Evolutionary conservation across 2,113 vertebrate species (phyloP).

Genomic region (Pogona vitticeps): DNA sequence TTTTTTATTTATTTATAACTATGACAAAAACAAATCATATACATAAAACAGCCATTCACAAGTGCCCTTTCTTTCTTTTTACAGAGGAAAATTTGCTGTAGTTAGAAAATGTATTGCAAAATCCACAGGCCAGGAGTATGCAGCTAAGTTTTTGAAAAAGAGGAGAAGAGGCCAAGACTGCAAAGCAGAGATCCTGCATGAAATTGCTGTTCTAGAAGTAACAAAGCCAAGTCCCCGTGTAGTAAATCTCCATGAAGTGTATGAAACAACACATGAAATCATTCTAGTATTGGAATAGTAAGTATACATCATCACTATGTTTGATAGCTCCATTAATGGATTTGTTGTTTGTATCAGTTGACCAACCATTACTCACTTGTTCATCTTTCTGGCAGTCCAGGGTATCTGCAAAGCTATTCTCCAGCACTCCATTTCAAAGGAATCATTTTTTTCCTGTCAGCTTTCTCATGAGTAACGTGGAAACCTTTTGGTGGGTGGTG

Average conservation of each 20-base stretch:
- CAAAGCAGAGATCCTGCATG: slow-evolving; percentile 89
- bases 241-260: slow-evolving; percentile 90
- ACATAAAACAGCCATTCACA: not conserved
- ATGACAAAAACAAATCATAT: not conserved
- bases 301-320: slow-evolving; percentile 68
- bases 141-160: slow-evolving; percentile 94
- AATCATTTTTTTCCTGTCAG: no score
- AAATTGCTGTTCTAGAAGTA: slow-evolving; percentile 92
- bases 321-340: not conserved
- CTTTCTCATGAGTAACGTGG: no score
- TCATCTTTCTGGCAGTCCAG: no score
- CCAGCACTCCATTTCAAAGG: no score
- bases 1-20: no score
- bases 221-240: slow-evolving; percentile 83
- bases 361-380: not conserved
- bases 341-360: not conserved
- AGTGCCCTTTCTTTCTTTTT: slow-evolving; percentile 2
- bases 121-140: slow-evolving; percentile 88
- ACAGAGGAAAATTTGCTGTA: slow-evolving; percentile 93
- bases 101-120: slow-evolving; percentile 92
- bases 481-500: no score
- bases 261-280: slow-evolving; percentile 92
- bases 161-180: slow-evolving; percentile 92
- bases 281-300: slow-evolving; percentile 94
- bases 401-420: no score